Conservation (phyloP, 2,797 vertebrate genomes). For the Ispidina lecontei region DNA sequence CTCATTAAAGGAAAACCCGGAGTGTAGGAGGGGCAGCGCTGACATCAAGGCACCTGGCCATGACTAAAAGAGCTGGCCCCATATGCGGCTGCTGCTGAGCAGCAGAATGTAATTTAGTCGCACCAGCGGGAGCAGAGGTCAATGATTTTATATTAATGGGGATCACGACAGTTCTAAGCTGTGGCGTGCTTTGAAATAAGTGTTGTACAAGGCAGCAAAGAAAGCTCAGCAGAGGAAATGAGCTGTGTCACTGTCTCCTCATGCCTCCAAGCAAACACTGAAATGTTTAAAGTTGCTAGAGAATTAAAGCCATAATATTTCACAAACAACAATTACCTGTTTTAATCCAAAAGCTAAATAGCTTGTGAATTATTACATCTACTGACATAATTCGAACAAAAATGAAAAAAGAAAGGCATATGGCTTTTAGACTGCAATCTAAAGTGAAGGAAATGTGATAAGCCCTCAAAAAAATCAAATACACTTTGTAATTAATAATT, state of each 20-base stretch:
- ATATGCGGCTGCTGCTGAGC: constrained; percentile 81
- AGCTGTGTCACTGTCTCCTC: constrained; percentile 80
- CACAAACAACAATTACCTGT: constrained; percentile 72
- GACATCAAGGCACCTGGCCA: constrained; percentile 82
- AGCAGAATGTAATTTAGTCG: constrained; percentile 85
- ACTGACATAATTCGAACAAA: not conserved
- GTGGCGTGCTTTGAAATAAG: constrained; percentile 84
- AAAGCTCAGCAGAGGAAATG: constrained; percentile 81
- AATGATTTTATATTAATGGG: constrained; percentile 88
- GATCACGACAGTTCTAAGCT: constrained; percentile 85
- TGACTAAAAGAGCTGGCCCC: constrained; percentile 79
- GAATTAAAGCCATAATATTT: constrained; percentile 70
- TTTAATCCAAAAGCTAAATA: constrained; percentile 51
- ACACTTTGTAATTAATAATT: constrained; percentile 31
- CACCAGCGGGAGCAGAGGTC: constrained; percentile 84
- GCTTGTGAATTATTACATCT: constrained; percentile 7
- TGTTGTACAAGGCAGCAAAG: constrained; percentile 81
- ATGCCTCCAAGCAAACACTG: constrained; percentile 77
- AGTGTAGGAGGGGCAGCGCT: constrained; percentile 73
- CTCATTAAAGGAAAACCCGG: constrained; percentile 81
- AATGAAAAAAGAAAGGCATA: not conserved
- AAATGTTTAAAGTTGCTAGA: constrained; percentile 61
- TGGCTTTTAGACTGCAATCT: not conserved
- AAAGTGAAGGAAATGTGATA: not conserved
- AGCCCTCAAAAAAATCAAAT: not conserved